phyloP scores from a whole-genome alignment of 2,888 invertebrate species.

The Vandiemenella viatica region DNA sequence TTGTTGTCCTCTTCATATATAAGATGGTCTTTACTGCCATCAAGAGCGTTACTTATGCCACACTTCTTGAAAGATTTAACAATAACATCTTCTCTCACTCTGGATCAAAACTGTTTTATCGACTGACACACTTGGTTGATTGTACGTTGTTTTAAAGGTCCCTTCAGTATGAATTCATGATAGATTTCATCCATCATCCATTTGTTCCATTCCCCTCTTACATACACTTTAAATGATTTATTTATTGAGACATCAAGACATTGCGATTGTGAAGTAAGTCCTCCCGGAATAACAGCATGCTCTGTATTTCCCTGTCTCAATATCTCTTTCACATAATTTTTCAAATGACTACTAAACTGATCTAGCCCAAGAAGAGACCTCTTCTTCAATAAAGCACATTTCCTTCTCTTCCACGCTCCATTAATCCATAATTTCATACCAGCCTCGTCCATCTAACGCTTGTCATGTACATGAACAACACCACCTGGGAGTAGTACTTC shows the following conservation, averaged over 20 bases:
- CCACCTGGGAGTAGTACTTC: neutral
- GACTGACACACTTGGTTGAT: neutral
- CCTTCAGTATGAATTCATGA: neutral
- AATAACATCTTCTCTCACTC: neutral
- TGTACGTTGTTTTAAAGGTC: neutral
- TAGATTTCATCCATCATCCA: neutral
- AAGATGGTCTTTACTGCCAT: too few species aligned
- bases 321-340: neutral
- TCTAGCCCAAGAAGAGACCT: neutral
- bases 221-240: neutral
- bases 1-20: too few species aligned
- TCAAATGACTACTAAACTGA: neutral
- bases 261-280: slow-evolving; percentile 2
- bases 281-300: neutral
- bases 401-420: neutral
- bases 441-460: neutral
- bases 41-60: neutral
- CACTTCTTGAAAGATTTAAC: neutral
- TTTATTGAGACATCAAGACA: neutral
- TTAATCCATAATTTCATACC: slow-evolving; percentile 2
- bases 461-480: neutral
- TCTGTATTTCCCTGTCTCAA: neutral
- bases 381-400: neutral
- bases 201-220: neutral
- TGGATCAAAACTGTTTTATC: neutral